Conservation (phyloP, 2,888 invertebrate genomes). For the Ephialtes manifestator region DNA sequence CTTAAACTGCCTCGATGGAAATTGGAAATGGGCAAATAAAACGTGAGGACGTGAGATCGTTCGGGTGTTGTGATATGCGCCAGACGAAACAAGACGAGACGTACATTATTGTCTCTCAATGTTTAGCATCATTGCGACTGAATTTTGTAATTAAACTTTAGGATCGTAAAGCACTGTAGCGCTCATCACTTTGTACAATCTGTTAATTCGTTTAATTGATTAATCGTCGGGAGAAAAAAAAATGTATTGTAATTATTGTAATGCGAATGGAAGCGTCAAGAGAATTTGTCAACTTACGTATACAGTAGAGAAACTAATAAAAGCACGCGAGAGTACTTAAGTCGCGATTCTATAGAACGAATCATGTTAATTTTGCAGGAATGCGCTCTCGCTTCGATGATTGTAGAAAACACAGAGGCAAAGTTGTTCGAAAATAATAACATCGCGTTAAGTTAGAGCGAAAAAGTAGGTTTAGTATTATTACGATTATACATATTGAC, state of each 20-base stretch:
- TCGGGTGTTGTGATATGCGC: conserved; percentile 1
- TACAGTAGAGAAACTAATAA: not conserved
- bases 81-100: not conserved
- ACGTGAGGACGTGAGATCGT: not conserved
- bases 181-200: not conserved
- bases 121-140: conserved; percentile 1
- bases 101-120: not conserved
- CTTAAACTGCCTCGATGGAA: not conserved
- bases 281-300: conserved; percentile 8
- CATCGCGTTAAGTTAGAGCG: conserved; percentile 43
- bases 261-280: conserved; percentile 14
- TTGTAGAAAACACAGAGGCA: not conserved
- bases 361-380: not conserved
- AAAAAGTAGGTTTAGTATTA: conserved; percentile 51
- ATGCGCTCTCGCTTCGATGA: conserved; percentile 3
- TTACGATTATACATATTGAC: conserved; percentile 56
- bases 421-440: not conserved
- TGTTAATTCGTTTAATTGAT: conserved; percentile 1
- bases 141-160: conserved; percentile 41
- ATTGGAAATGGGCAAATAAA: not conserved
- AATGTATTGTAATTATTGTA: conserved; percentile 29
- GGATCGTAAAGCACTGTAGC: not conserved
- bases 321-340: conserved; percentile 20
- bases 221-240: not conserved
- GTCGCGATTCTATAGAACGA: not conserved